Conservation (phyloP, 2,888 invertebrate species). For the Gibbula magus region DNA sequence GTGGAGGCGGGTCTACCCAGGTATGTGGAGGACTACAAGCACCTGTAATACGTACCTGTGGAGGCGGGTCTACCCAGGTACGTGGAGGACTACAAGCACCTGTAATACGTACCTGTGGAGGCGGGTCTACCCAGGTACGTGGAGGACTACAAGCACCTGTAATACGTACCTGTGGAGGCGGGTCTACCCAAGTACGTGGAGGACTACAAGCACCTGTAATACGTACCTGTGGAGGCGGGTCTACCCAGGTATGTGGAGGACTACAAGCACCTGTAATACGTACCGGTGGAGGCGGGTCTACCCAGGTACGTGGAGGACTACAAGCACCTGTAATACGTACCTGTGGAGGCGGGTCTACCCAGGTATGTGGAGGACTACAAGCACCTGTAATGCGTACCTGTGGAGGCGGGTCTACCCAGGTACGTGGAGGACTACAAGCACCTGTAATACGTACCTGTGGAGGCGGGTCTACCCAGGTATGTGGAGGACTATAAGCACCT, state of each 20-base stretch:
- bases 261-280: too few species aligned
- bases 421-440: constrained; percentile 56
- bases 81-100: constrained; percentile 51
- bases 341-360: constrained; percentile 52
- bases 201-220: too few species aligned
- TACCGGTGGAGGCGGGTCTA: constrained; percentile 53
- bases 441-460: too few species aligned
- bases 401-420: constrained; percentile 52
- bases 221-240: constrained; percentile 53
- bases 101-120: constrained; percentile 55
- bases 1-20: constrained; percentile 53
- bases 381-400: too few species aligned
- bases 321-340: too few species aligned
- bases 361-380: constrained; percentile 56
- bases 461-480: constrained; percentile 55
- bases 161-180: constrained; percentile 51
- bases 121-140: constrained; percentile 55
- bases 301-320: constrained; percentile 58
- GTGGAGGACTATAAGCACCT: constrained; percentile 54
- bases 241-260: constrained; percentile 58
- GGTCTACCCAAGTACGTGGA: constrained; percentile 57
- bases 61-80: constrained; percentile 57
- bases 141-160: too few species aligned
- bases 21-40: constrained; percentile 55
- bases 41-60: too few species aligned